These are phyloP conservation scores for Oxytorus armatus DNA, from an alignment of 2,888 invertebrate species.

Conservation along the genomic window DNA sequence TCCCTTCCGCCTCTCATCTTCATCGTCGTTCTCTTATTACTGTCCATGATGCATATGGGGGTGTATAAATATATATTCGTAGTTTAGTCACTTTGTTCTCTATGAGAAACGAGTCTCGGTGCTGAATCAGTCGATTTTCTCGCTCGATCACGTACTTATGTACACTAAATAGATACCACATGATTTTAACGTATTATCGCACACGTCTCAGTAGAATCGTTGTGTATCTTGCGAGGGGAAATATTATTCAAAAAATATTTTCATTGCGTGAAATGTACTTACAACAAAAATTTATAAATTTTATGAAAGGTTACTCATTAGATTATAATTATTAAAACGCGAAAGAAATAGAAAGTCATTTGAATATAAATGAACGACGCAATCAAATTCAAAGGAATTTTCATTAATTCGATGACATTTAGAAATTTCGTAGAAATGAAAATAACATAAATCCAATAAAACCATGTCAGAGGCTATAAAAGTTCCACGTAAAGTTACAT, in stretches of 20 bases:
- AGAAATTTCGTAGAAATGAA: too few relatives aligned
- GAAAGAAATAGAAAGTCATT: too few relatives aligned
- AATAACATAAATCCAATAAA: too few relatives aligned
- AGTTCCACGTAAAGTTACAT: too few relatives aligned
- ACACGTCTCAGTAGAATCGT: slow-evolving; percentile 36
- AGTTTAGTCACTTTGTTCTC: slow-evolving; percentile 58
- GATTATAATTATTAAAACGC: too few relatives aligned
- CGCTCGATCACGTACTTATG: slow-evolving; percentile 49
- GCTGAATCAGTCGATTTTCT: slow-evolving; percentile 45
- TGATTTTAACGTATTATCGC: slow-evolving; percentile 42
- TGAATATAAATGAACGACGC: too few relatives aligned
- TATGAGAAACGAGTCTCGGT: slow-evolving; percentile 53
- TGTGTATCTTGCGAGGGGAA: slow-evolving; percentile 25
- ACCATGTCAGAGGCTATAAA: too few relatives aligned
- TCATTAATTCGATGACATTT: too few relatives aligned
- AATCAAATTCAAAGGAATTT: too few relatives aligned
- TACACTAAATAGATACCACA: neutral
- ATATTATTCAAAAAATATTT: neutral
- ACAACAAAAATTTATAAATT: too few relatives aligned
- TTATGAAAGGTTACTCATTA: too few relatives aligned
- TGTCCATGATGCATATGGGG: neutral
- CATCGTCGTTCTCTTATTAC: slow-evolving; percentile 24
- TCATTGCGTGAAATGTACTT: too few relatives aligned
- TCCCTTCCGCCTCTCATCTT: slow-evolving; percentile 17
- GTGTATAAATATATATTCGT: slow-evolving; percentile 29